These are phyloP conservation scores for Manis pentadactyla DNA, from an alignment of 2,797 vertebrate species.

Conservation along the genomic window DNA sequence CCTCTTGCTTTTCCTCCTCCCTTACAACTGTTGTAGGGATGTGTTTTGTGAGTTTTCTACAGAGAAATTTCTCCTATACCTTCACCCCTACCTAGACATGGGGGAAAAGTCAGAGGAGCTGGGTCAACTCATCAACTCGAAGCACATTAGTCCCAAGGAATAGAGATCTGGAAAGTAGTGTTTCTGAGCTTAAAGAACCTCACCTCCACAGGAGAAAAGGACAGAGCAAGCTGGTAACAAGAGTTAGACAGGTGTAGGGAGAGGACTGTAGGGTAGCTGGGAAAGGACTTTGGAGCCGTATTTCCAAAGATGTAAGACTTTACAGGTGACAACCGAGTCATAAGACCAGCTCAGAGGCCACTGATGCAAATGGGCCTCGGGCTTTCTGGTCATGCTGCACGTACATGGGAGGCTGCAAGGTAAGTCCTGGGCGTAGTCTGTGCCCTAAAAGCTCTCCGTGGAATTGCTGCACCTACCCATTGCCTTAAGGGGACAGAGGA, in stretches of 20 bases:
- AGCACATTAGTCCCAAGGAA: neutral
- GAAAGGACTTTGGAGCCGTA: neutral
- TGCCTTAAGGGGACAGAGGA: neutral
- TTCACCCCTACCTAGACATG: neutral
- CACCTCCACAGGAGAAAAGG: neutral
- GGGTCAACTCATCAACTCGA: neutral
- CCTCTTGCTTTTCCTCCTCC: neutral
- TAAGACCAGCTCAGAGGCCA: neutral
- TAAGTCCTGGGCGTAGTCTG: neutral
- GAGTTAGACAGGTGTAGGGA: neutral
- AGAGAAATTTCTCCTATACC: neutral
- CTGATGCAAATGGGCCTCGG: neutral
- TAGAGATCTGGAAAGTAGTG: neutral
- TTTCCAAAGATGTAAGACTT: neutral
- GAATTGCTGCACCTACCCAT: neutral
- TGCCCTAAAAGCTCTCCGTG: neutral
- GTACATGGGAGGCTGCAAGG: neutral
- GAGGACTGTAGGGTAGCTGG: neutral
- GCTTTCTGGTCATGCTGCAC: neutral
- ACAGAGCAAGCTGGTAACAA: neutral
- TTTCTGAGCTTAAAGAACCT: neutral
- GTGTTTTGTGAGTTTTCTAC: neutral
- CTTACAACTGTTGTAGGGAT: neutral
- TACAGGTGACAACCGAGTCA: neutral
- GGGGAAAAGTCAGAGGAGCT: neutral